phyloP scores from a whole-genome alignment of 2,113 vertebrate genomes.

The Odontesthes bonariensis region DNA sequence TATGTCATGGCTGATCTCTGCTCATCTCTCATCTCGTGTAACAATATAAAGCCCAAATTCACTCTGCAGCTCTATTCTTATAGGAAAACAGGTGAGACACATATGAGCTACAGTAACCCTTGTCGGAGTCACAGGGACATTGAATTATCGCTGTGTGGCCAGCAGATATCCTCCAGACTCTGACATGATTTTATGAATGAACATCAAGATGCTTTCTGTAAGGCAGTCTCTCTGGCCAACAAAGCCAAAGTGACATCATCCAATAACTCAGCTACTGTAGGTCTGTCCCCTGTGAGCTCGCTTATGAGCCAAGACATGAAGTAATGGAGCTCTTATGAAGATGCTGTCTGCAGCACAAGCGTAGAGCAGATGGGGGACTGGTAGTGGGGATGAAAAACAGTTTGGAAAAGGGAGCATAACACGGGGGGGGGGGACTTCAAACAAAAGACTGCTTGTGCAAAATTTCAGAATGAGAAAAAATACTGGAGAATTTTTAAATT shows the following conservation, averaged over 20 bases:
- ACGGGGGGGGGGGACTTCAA: not conserved
- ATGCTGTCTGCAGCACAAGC: constrained; percentile 33
- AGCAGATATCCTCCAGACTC: constrained; percentile 26
- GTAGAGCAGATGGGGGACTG: constrained; percentile 20
- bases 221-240: constrained; percentile 40
- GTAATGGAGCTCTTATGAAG: constrained; percentile 54
- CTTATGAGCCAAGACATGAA: constrained; percentile 66
- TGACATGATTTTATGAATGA: constrained; percentile 72
- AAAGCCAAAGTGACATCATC: constrained; percentile 68
- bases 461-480: not conserved
- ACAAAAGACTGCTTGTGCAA: constrained; percentile 28
- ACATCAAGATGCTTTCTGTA: constrained; percentile 44
- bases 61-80: not conserved
- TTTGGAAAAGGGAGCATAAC: constrained; percentile 22
- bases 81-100: constrained; percentile 4
- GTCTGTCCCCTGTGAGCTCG: constrained; percentile 42
- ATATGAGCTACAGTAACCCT: constrained; percentile 27
- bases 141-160: constrained; percentile 33
- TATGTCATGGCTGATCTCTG: not conserved
- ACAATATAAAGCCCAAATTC: not conserved
- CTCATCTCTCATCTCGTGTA: not conserved
- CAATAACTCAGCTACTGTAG: constrained; percentile 74
- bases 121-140: constrained; percentile 16
- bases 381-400: constrained; percentile 11
- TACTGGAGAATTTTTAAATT: not conserved